Percentiles rank a stretch among this genome's conserved stretches.
phyloP scores from a whole-genome alignment of 2,113 vertebrate species.

The Reinhardtius hippoglossoides region DNA sequence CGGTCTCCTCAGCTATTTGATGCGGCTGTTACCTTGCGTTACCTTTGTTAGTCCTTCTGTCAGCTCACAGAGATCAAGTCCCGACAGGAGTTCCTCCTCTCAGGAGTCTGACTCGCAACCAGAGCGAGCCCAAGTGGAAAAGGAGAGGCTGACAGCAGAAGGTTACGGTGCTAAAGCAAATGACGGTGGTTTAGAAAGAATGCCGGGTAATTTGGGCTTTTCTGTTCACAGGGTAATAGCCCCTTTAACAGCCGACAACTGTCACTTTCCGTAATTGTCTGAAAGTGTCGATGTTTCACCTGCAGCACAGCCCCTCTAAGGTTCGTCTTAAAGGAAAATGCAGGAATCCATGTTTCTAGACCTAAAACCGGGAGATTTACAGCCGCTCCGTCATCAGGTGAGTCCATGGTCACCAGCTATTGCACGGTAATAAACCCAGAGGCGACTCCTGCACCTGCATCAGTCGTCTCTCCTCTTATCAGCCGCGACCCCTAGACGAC shows the following conservation, averaged over 20 bases:
- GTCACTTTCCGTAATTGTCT: constrained; percentile 28
- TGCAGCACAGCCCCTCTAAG: background rate
- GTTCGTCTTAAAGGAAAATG: background rate
- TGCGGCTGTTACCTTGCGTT: background rate
- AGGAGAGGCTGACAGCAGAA: background rate
- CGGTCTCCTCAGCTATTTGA: background rate
- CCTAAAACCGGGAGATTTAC: background rate
- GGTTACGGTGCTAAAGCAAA: constrained; percentile 8
- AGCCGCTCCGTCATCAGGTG: constrained; percentile 4
- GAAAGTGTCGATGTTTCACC: background rate
- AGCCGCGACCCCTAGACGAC: constrained; percentile 22
- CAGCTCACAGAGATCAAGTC: background rate
- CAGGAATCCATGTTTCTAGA: background rate
- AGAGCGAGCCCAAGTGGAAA: background rate
- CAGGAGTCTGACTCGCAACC: background rate
- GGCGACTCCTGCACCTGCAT: constrained; percentile 13
- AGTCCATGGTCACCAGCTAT: constrained; percentile 20
- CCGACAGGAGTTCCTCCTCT: background rate
- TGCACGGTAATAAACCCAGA: background rate
- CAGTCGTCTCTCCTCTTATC: constrained; percentile 37
- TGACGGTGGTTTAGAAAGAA: constrained; percentile 29
- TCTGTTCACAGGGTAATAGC: constrained; percentile 17
- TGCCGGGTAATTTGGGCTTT: constrained; percentile 31
- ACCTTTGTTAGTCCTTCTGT: background rate
- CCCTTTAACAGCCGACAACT: background rate